Evolutionary conservation across 2,888 invertebrate genomes (phyloP), one percentile per base, ranked within the genome.

Genomic region (Adineta ricciae): DNA sequence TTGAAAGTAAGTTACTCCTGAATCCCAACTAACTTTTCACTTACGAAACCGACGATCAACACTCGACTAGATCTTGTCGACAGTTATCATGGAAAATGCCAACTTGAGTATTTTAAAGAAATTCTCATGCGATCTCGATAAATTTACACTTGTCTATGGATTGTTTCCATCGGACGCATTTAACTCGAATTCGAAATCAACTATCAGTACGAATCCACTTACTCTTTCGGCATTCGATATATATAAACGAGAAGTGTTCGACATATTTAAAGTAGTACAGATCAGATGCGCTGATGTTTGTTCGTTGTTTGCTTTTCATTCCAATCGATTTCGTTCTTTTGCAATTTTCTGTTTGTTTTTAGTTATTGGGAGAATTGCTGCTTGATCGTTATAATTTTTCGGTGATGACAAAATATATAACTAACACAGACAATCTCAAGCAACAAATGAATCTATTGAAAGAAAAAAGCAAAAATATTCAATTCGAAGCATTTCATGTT

Each of bases 361-460:
- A 92, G 93, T 92, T 98, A 88, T 93, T 99, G 86, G 98, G 98
- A 56, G 99, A 99, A 92, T 92, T 99, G 89, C 92, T 99, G 88
- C 93, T 99, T 88, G 99, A 99, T 92, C 94, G 99, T 90, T 98
- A 99, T 92, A 99, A 99, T 93, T 99, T 99, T 92, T 96, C 96
- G 88, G 97, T 94, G 90, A 91, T 91, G 92, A 92, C 91, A 9
- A 94, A 95, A 89, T 99, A 99, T 93, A 99, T 99, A 92, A 97
- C 97, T 89, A 98, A 97, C 92, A 97, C 98, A 50, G 99, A 99
- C 91, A 99, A 99, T 92, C 93, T 99, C 88, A 99, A 98, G 91
- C 93, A 99, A 88, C 99, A 99, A 98, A 99, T 99, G 99, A 99
- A 97, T 91, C 96, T 99, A 97, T 93, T 99, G 90, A 95, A 97